Conservation (phyloP, 2,888 invertebrate genomes). For the Tetanocera ferruginea region DNA sequence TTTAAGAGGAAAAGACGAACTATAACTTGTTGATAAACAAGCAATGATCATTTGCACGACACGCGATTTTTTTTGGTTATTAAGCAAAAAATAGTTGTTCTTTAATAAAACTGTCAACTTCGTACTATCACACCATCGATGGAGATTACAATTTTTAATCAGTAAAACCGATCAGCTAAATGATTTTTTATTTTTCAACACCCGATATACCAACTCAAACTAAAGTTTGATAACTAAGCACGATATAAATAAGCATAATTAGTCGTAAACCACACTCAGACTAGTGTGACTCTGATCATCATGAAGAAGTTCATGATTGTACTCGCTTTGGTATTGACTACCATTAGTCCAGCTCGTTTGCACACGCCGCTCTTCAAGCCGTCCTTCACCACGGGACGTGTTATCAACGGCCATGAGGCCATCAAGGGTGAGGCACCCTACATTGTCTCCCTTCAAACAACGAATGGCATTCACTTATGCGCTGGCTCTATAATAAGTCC, state of each 20-base stretch:
- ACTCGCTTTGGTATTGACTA: constrained; percentile 53
- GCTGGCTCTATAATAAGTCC: constrained; percentile 67
- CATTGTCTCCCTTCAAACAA: constrained; percentile 65
- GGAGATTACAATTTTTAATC: not conserved
- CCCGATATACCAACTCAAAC: not conserved
- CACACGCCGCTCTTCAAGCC: constrained; percentile 47
- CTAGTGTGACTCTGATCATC: constrained; percentile 35
- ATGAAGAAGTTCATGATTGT: constrained; percentile 61
- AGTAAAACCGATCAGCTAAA: not conserved
- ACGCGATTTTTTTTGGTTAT: too few relatives aligned
- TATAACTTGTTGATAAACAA: too few relatives aligned
- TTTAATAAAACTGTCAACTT: too few relatives aligned
- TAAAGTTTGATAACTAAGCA: not conserved
- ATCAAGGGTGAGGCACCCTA: constrained; percentile 67
- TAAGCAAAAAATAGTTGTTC: too few relatives aligned
- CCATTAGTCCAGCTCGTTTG: constrained; percentile 49
- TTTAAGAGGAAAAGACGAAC: too few relatives aligned
- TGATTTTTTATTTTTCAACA: not conserved
- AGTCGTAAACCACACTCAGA: not conserved
- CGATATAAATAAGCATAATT: not conserved
- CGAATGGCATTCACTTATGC: constrained; percentile 60
- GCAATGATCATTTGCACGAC: too few relatives aligned
- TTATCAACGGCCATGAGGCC: constrained; percentile 66
- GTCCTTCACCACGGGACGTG: constrained; percentile 59
- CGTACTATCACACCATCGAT: not conserved